Conservation (phyloP, 2,888 invertebrate genomes). For the Trypoxylon attenuatum region DNA sequence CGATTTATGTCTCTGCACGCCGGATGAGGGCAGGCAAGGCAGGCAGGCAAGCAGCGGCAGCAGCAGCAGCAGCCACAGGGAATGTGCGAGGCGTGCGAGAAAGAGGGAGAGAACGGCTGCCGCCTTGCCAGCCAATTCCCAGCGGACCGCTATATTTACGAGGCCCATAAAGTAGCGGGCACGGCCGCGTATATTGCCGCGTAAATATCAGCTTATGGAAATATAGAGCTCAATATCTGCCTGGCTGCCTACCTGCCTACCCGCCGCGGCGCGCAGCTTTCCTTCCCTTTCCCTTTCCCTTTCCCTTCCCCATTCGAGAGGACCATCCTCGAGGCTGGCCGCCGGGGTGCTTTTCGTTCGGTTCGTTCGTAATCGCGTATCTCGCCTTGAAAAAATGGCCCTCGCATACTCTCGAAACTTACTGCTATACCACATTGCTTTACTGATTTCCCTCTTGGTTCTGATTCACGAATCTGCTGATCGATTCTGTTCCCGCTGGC, state of each 20-base stretch:
- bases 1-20: slow-evolving; percentile 67
- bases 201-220: slow-evolving; percentile 79
- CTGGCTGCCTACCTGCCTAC: slow-evolving; percentile 60
- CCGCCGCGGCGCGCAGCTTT: slow-evolving; percentile 52
- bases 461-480: no score
- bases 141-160: slow-evolving; percentile 73
- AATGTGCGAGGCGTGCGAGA: slow-evolving; percentile 40
- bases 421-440: no score
- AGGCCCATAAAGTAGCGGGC: slow-evolving; percentile 73
- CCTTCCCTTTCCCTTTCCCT: slow-evolving; percentile 51
- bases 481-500: no score
- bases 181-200: slow-evolving; percentile 75
- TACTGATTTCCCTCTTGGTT: no score
- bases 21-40: slow-evolving; percentile 56
- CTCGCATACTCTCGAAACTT: no score
- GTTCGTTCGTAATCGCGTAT: slow-evolving; percentile 49
- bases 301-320: no score
- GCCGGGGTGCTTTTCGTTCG: slow-evolving; percentile 50
- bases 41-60: no score
- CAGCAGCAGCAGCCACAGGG: slow-evolving; percentile 43
- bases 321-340: slow-evolving; percentile 33
- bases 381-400: slow-evolving; percentile 42
- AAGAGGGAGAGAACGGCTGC: slow-evolving; percentile 45
- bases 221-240: slow-evolving; percentile 78
- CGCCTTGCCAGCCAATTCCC: slow-evolving; percentile 73